Percentiles rank a stretch among this genome's conserved stretches.
Conservation (phyloP, 23 tunicate species). For the Styela clava region DNA sequence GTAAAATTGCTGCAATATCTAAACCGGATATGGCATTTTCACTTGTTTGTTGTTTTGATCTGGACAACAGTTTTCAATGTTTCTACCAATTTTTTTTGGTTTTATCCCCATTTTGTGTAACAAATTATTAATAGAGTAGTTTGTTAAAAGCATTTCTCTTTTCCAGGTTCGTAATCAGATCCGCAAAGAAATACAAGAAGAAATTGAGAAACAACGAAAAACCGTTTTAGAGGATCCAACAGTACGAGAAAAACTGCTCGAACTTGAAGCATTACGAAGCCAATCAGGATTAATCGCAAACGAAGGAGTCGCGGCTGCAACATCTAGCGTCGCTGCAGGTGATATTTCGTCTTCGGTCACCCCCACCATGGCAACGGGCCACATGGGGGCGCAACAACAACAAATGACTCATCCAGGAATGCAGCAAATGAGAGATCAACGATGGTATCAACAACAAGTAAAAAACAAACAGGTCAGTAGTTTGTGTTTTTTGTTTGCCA, state of each 20-base stretch:
- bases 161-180: slow-evolving; percentile 82
- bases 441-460: slow-evolving; percentile 20
- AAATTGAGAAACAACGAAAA: slow-evolving; percentile 80
- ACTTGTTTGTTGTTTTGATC: no score
- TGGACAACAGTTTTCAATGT: no score
- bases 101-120: no score
- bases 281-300: slow-evolving; percentile 42
- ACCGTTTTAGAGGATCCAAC: slow-evolving; percentile 74
- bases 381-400: slow-evolving; percentile 11
- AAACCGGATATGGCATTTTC: no score
- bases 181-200: slow-evolving; percentile 73
- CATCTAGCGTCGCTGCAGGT: background rate
- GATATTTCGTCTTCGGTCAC: background rate
- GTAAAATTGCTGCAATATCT: no score
- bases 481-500: no score
- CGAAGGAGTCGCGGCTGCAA: slow-evolving; percentile 10
- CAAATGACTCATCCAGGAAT: background rate
- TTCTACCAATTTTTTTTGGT: no score
- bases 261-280: slow-evolving; percentile 70
- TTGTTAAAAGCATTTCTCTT: no score
- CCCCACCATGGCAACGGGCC: slow-evolving; percentile 4
- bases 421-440: slow-evolving; percentile 6
- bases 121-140: no score
- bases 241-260: slow-evolving; percentile 60
- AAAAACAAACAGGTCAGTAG: slow-evolving; percentile 32